Evolutionary conservation across 2,797 vertebrate genomes (phyloP), one percentile per base, ranked within the genome.

Genomic region (Paramormyrops hopkinsi): DNA sequence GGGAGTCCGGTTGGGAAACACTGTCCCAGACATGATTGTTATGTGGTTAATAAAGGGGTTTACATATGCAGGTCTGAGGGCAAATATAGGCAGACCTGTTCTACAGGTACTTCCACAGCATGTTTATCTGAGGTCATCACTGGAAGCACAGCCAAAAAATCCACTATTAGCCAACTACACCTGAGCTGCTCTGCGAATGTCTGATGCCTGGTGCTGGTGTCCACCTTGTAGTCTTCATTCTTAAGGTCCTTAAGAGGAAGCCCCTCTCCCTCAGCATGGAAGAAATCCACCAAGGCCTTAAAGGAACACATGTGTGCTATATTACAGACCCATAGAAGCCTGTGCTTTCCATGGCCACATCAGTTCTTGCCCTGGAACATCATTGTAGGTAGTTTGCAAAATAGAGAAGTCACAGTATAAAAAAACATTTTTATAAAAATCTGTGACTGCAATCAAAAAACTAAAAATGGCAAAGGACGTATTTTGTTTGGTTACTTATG

Each of bases 171-270:
- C 59, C 22, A 65, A 65, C 59, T 25, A 65, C 22, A 4, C 8
- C 22, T 65, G 22, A 11, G 59, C 59, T 62, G 19, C 22, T 11
- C 22, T 25, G 59, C 2, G 59, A 65, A 65, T 65, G 8, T 29
- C 59, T 29, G 59, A 65, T 65, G 22, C 5, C 22, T 3, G 8
- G 9, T 11, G 22, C 5, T 79, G 89, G 4, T 90, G 8, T 22
- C 59, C 59, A 97, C 97, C 96, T 97, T 97, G 91, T 97, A 97
- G 92, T 97, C 96, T 19, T 96, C 96, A 0, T 96, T 97, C 89
- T 96, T 96, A 93, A 98, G 96, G 90, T 96, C 96, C 88, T 98
- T 97, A 91, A 97, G 59, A 65, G 93, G 92, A n/a, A 98, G 92
- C n/a, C 97, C 97, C 11, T 97, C 96, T 89, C 97, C 97, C 76